Base-by-base conservation (phyloP, 2,113 vertebrate species). In the Rhinopomastus cyanomelas region DNA sequence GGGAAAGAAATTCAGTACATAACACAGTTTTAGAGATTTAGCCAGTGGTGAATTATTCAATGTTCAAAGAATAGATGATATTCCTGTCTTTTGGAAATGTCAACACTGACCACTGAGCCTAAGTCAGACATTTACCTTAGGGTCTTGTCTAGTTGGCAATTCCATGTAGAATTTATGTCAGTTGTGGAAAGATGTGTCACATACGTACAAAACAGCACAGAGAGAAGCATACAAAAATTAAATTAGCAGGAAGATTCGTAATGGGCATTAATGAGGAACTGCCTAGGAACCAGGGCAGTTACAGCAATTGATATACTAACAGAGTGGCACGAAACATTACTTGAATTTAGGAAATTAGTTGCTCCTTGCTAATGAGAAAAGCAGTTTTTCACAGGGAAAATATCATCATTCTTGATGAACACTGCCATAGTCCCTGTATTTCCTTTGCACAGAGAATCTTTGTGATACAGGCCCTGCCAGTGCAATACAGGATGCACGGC, bases 231-330 rank as follows among this genome's bases (percentile, higher is more conserved):
- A n/a, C 4, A 80, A 72, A 92, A 83, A 77, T 72, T 61, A 88
- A 80, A 90, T 69, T 86, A 80, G 37, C 3, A 86, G 78, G 69
- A 78, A 71, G 61, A 52, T 60, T 77, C 52, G 8, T 93, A 32
- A 87, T 67, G 42, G 36, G 56, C 51, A 61, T 88, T 89, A 87
- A 92, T 44, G 18, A 87, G 76, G 51, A 92, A 95, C 88, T 86
- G 91, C 37, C 83, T 59, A 68, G 66, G 69, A 85, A 81, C 85
- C 84, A 65, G 84, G 77, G 81, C 68, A 82, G 59, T 88, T 87
- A 64, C 11, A 84, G 88, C 18, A 48, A 72, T 26, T 78, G 55
- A 56, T 60, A 57, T 15, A 12, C 23, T n/a, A 72, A 56, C 18
- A 42, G 18, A 51, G 36, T 6, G 25, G 8, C 5, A 21, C 34